A percentile compares a stretch with the other conserved stretches of the same genome.
These are phyloP conservation scores for Stegodyphus mimosarum DNA, from an alignment of 1,140 invertebrate genomes.

Conservation along the genomic window DNA sequence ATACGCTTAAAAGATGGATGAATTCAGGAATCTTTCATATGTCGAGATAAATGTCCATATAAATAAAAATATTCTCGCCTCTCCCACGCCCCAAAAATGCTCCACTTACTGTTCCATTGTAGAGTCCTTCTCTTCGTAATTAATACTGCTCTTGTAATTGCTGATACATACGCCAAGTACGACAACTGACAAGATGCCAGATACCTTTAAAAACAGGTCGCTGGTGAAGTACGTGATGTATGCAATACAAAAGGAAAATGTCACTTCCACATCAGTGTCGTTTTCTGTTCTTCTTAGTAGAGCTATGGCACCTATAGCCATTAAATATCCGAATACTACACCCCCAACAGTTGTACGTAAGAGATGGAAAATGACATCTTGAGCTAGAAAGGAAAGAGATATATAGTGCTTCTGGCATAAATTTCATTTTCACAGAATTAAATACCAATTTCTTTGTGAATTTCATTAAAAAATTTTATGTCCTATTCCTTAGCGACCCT, in stretches of 20 bases:
- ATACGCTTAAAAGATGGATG: too few relatives aligned
- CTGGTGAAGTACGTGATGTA: conserved; percentile 70
- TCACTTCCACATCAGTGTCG: conserved; percentile 68
- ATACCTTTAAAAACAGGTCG: conserved; percentile 68
- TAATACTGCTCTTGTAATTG: conserved; percentile 68
- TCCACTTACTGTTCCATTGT: conserved; percentile 67
- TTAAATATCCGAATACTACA: conserved; percentile 67
- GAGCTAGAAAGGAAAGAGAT: too few relatives aligned
- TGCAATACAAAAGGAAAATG: conserved; percentile 69
- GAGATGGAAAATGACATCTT: neutral
- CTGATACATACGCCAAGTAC: conserved; percentile 68
- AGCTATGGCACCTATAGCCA: conserved; percentile 67
- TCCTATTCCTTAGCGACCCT: too few relatives aligned
- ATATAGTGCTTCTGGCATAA: too few relatives aligned
- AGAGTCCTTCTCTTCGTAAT: conserved; percentile 67
- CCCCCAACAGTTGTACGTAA: conserved; percentile 63
- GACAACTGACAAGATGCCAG: conserved; percentile 70
- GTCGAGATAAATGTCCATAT: too few relatives aligned
- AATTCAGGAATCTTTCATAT: too few relatives aligned
- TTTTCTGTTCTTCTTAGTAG: conserved; percentile 68
- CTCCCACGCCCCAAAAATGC: neutral
- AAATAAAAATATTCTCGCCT: too few relatives aligned
- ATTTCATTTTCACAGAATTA: too few relatives aligned
- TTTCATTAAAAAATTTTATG: too few relatives aligned
- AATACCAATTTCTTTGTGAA: too few relatives aligned